These are phyloP conservation scores for Taxidea taxus DNA, from an alignment of 2,113 vertebrate species.

Conservation along the genomic window DNA sequence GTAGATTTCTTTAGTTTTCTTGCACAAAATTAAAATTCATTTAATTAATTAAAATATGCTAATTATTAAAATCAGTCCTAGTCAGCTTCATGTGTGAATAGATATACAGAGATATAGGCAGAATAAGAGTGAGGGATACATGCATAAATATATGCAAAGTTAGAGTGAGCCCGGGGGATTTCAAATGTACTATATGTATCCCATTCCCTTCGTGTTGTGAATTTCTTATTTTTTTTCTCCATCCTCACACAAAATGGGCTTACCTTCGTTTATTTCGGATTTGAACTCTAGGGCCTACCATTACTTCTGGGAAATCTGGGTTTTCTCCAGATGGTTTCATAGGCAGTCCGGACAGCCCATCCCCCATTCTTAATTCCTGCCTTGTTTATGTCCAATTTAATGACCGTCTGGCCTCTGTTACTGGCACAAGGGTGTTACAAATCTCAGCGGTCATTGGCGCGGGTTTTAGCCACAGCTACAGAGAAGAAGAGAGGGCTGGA, in stretches of 20 bases:
- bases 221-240: background rate
- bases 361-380: slow-evolving; percentile 38
- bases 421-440: slow-evolving; percentile 34
- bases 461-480: slow-evolving; percentile 23
- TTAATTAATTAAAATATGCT: background rate
- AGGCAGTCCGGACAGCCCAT: background rate
- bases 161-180: background rate
- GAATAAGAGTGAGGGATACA: background rate
- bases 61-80: background rate
- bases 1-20: background rate
- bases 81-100: background rate
- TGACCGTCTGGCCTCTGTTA: slow-evolving; percentile 27
- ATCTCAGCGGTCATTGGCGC: background rate
- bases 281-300: background rate
- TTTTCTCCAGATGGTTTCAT: slow-evolving; percentile 30
- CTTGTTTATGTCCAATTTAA: slow-evolving; percentile 61
- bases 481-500: background rate
- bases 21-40: background rate
- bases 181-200: background rate
- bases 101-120: background rate
- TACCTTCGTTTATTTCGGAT: background rate
- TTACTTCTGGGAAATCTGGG: slow-evolving; percentile 30
- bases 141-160: background rate
- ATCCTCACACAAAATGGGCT: background rate
- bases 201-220: background rate